Base-by-base conservation (phyloP, 2,797 vertebrate species). In the Cyprinodon diabolis region DNA sequence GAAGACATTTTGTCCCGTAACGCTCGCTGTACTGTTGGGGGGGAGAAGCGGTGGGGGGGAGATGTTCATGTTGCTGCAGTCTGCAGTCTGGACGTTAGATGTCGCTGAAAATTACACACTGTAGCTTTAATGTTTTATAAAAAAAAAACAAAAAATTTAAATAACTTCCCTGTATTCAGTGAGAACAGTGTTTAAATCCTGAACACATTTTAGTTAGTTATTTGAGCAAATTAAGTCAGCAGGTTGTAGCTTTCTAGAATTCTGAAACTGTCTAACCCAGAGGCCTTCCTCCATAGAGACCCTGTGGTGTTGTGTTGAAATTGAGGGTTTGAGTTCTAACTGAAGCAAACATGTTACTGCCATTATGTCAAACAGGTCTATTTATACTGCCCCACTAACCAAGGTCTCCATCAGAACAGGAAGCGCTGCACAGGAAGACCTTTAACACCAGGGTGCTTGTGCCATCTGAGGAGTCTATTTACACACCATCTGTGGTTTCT, bases 331-430 rank as follows among this genome's bases (percentile, higher is more conserved):
- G 37, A 66, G 67, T 75, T 78, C 25, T 78, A 86, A 78, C 13
- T 62, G 30, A 48, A 11, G 6, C 56, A 43, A 43, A 62, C 15
- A 65, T 68, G 72, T 84, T 23, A 68, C 17, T 62, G 67, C 21
- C 58, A 17, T 78, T 47, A 75, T 54, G 60, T 74, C 74, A 66
- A 80, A 82, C 30, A 49, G 1, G 9, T 83, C 67, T 86, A 75
- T 85, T 86, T 81, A 72, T 80, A 78, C 54, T 66, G 35, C 82
- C 77, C 58, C 47, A 14, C 76, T 17, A 37, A 79, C 78, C 56
- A 55, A 67, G 60, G 68, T 65, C 67, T 60, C 56, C 58, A 69
- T 76, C 66, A 77, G 62, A 66, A 57, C 67, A 72, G 72, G 65
- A 81, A 51, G 56, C 52, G 57, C 60, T 23, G 8, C 76, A 84